Base-by-base conservation (phyloP, 2,797 vertebrate genomes). In the Pyrocephalus nanus region DNA sequence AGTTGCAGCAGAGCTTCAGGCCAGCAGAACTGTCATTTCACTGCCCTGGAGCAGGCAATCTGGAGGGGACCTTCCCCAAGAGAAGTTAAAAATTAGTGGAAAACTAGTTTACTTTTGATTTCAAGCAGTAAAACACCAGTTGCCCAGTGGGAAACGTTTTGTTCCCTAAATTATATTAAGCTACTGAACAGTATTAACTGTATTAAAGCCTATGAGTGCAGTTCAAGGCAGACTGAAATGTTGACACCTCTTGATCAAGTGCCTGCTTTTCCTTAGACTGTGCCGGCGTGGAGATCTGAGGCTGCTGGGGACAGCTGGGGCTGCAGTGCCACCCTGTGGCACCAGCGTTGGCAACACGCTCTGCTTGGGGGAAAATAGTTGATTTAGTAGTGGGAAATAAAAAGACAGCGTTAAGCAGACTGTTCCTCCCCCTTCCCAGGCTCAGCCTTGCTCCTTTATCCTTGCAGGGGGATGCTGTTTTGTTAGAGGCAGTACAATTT, bases 301-400 rank as follows among this genome's bases (percentile, higher is more conserved):
- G 27, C 42, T 16, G 61, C 72, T 45, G 65, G 32, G 34, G 36
- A 55, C 48, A 47, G 12, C 30, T 30, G 19, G 62, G 77, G 15
- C 88, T 25, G 70, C 86, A 95, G 86, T 95, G 97, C 81, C 97
- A 96, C 96, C 97, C 27, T 83, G 97, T 92, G 97, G 60, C 60
- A 4, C 30, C 40, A 12, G 73, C 19, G 0, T 7, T 25, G 60
- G 40, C 40, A 8, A 1, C 9, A 6, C 38, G 3, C 8, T 40
- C 2, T 29, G 1, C 32, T 9, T 8, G 32, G 18, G 6, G 13
- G 5, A 19, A 51, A 40, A 2, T 2, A 5, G 16, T 15, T 2
- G 0, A 9, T 57, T 34, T 67, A 3, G 19, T 12, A 30, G 27
- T 1, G 20, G 32, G 77, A 17, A 83, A 45, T 53, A 32, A 26